Conservation (phyloP, 2,797 vertebrate genomes). For the Hippopotamyrus pictus region DNA sequence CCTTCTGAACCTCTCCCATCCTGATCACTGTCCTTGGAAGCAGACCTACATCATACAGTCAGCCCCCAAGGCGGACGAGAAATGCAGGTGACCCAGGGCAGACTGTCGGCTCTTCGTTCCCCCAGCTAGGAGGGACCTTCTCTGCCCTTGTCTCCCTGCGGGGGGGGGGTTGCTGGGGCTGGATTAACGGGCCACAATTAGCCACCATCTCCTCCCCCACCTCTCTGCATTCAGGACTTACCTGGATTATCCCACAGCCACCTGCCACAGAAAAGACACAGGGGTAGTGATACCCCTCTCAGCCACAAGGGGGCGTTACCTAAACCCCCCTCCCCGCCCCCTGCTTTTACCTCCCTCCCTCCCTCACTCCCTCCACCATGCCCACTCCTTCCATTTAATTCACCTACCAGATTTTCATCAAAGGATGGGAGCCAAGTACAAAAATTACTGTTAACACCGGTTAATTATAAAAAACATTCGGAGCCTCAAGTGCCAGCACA, state of each 20-base stretch:
- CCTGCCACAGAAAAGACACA: conserved; percentile 61
- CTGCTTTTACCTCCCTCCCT: not conserved
- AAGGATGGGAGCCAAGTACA: not conserved
- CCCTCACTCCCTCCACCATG: not conserved
- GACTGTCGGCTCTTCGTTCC: not conserved
- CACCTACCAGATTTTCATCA: not conserved
- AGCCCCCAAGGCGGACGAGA: conserved; percentile 30
- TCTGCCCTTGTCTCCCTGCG: conserved; percentile 12
- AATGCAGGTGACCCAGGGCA: not conserved
- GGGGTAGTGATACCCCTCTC: not conserved
- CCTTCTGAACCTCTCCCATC: conserved; percentile 85
- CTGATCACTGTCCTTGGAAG: conserved; percentile 39
- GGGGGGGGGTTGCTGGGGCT: conserved; percentile 22
- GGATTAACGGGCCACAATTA: conserved; percentile 80
- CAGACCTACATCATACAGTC: conserved; percentile 60
- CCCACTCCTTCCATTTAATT: not conserved
- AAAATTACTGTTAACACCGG: conserved; percentile 2
- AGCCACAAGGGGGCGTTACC: not conserved
- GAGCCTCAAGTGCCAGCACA: not conserved
- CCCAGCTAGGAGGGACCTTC: not conserved
- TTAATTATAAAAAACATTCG: not conserved
- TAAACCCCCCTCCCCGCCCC: not conserved
- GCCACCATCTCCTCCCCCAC: conserved; percentile 58
- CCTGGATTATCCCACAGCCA: conserved; percentile 78
- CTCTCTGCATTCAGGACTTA: conserved; percentile 73